Evolutionary conservation across 2,797 vertebrate genomes (phyloP), one percentile per base, ranked within the genome.

Genomic region (Adelosebastes latens): DNA sequence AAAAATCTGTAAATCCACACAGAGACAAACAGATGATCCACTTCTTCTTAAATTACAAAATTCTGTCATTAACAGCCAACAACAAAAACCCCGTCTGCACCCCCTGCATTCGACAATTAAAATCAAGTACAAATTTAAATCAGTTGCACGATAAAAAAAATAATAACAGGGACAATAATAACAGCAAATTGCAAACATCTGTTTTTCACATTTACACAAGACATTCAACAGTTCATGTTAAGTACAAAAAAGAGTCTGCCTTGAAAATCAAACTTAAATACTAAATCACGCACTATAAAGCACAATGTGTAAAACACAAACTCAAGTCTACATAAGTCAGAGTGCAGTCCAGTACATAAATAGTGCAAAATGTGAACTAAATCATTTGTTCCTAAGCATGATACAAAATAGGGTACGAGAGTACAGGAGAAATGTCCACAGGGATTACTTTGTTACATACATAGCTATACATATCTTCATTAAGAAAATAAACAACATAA

Each of bases 301-400:
- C 12, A 58, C 58, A 83, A 25, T 86, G 42, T 66, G 69, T 32
- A 52, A 39, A 73, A 73, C 53, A 60, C 68, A 69, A n/a, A 55
- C 59, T 83, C 7, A 49, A 39, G 22, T 81, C 86, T 85, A 82
- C 73, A 53, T 75, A 79, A 85, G 83, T 61, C 74, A 85, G 84
- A 90, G 85, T 90, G 84, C 82, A 89, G 87, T 89, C 89, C 86
- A 70, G 24, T 6, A 29, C 39, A 61, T 34, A 27, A 18, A 89
- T 87, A 75, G 87, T 90, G 89, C 88, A 90, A 89, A 87, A 85
- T 85, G 85, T 89, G 75, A 91, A 89, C 90, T 92, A 89, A 93
- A 92, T 77, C 52, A 85, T 91, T 91, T 92, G 90, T 85, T 93
- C 91, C 87, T 87, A 77, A 79, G 85, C 65, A 65, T n/a, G 84